phyloP scores from a whole-genome alignment of 2,797 vertebrate species.

The Myiothlypis coronata region DNA sequence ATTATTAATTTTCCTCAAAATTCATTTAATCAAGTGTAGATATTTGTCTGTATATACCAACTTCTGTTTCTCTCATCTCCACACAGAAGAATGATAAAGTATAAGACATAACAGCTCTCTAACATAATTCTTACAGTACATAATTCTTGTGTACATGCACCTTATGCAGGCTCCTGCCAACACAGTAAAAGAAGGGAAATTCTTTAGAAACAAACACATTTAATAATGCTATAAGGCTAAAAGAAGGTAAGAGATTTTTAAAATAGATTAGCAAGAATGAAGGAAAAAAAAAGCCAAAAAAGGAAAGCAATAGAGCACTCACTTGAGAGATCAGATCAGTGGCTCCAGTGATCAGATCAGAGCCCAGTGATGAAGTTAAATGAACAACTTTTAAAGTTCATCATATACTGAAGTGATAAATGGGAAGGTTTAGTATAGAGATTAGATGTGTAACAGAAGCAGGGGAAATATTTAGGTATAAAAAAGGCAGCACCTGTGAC shows the following conservation, averaged over 20 bases:
- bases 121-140: not conserved
- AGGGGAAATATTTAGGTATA: not conserved
- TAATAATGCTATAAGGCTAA: not conserved
- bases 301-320: not conserved
- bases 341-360: not conserved
- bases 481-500: not conserved
- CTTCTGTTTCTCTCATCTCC: not conserved
- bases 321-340: not conserved
- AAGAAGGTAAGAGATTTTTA: not conserved
- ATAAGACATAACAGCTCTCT: not conserved
- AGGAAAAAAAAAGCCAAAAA: not conserved
- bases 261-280: not conserved
- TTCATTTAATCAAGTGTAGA: not conserved
- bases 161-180: not conserved
- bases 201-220: not conserved
- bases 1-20: not conserved
- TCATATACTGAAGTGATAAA: not conserved
- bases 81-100: not conserved
- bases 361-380: not conserved
- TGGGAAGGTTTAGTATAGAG: not conserved
- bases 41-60: not conserved
- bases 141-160: not conserved
- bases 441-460: not conserved
- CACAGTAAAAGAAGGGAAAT: not conserved
- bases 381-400: not conserved